A percentile compares a stretch with the other conserved stretches of the same genome.
These are phyloP conservation scores for Hyalella azteca DNA, from an alignment of 2,888 invertebrate genomes.

Conservation along the genomic window DNA sequence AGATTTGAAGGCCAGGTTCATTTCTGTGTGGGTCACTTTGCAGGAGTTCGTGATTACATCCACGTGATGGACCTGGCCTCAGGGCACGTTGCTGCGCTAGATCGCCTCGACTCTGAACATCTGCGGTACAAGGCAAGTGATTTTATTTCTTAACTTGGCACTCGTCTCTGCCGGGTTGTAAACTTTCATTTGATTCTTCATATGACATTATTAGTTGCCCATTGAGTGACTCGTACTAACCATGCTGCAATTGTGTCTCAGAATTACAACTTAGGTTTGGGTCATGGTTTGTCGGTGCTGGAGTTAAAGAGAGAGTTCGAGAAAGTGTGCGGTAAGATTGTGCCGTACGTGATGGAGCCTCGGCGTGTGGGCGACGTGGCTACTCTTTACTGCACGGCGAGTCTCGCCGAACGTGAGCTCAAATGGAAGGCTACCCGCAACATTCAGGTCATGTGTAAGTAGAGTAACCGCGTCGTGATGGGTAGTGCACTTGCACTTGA, in stretches of 20 bases:
- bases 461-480: background rate
- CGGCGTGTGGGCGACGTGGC: conserved; percentile 68
- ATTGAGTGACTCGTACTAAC: background rate
- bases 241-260: conserved; percentile 59
- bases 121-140: conserved; percentile 70
- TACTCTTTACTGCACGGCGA: conserved; percentile 61
- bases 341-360: conserved; percentile 64
- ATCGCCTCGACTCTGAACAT: conserved; percentile 74
- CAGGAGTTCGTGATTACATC: conserved; percentile 94
- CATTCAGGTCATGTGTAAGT: conserved; percentile 62
- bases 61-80: conserved; percentile 93
- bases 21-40: no score
- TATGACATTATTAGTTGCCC: no score
- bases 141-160: background rate
- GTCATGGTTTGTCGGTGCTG: conserved; percentile 68
- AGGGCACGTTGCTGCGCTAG: conserved; percentile 92
- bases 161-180: no score
- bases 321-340: conserved; percentile 66
- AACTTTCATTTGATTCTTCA: no score
- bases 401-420: conserved; percentile 60
- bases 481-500: no score
- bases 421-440: conserved; percentile 61
- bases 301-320: conserved; percentile 69
- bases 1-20: no score
- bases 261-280: conserved; percentile 69